Conservation (phyloP, 1,140 invertebrate species). For the Drosophila rufa region DNA sequence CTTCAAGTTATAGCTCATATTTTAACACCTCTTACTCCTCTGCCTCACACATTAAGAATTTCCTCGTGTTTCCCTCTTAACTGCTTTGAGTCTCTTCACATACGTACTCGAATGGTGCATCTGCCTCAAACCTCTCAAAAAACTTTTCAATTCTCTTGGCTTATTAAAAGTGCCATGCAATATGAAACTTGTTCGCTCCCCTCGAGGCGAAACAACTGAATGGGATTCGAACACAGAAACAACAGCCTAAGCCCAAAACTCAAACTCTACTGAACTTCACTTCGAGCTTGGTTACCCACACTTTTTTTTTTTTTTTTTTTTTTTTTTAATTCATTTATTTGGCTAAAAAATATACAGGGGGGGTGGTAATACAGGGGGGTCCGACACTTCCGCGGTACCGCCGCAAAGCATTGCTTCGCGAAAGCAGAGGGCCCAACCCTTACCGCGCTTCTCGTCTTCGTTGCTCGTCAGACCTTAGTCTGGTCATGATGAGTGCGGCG, state of each 20-base stretch:
- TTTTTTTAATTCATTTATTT: too few species aligned
- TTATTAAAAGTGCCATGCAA: slow-evolving; percentile 59
- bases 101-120: neutral
- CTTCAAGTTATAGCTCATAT: neutral
- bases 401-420: too few species aligned
- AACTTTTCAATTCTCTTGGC: slow-evolving; percentile 32
- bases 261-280: slow-evolving; percentile 57
- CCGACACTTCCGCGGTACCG: too few species aligned
- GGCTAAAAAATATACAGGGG: too few species aligned
- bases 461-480: too few species aligned
- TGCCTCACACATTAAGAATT: neutral
- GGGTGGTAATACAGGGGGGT: too few species aligned
- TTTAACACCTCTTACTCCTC: too few species aligned
- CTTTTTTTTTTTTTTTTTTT: too few species aligned
- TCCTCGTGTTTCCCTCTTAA: neutral
- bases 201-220: slow-evolving; percentile 37
- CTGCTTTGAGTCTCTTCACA: slow-evolving; percentile 2
- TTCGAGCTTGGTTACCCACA: slow-evolving; percentile 49
- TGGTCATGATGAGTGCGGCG: too few species aligned
- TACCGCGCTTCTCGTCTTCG: too few species aligned
- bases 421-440: too few species aligned
- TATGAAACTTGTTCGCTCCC: slow-evolving; percentile 47
- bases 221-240: slow-evolving; percentile 24
- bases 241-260: slow-evolving; percentile 31
- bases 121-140: slow-evolving; percentile 1